Evolutionary conservation across 2,797 vertebrate species (phyloP).

Genomic region (Loris lydekkerianus): DNA sequence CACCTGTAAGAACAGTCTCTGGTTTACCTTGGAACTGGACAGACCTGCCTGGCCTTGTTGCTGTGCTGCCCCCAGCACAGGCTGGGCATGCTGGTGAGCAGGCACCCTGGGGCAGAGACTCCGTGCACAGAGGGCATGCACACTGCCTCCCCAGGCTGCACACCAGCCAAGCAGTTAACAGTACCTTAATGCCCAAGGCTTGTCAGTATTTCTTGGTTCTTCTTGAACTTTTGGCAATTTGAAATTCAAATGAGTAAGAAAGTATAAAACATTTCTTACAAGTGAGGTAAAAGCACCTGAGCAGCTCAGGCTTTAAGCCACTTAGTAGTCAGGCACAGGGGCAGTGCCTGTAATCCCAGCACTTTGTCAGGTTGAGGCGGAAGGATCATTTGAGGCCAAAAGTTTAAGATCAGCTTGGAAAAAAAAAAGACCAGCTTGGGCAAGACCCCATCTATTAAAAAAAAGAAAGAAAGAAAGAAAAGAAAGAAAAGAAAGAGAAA

Average conservation of each 20-base stretch:
- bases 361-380: neutral
- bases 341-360: neutral
- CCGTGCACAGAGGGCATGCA: neutral
- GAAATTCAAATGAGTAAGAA: constrained; percentile 80
- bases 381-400: neutral
- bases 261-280: constrained; percentile 66
- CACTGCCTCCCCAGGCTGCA: neutral
- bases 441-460: neutral
- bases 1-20: neutral
- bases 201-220: constrained; percentile 72
- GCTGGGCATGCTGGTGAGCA: neutral
- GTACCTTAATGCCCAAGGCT: neutral
- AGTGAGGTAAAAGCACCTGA: constrained; percentile 56
- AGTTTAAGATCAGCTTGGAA: neutral
- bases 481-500: neutral
- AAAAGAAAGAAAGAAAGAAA: neutral
- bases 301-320: neutral
- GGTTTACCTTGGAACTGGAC: neutral
- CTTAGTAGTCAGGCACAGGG: neutral
- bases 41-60: accelerated
- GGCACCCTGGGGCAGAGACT: accelerated
- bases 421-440: neutral
- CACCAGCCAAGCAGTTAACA: neutral
- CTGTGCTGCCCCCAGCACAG: neutral
- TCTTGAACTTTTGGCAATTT: constrained; percentile 65